Evolutionary conservation across 2,113 vertebrate species (phyloP), one percentile per base, ranked within the genome.

Genomic region (Thermophis baileyi): DNA sequence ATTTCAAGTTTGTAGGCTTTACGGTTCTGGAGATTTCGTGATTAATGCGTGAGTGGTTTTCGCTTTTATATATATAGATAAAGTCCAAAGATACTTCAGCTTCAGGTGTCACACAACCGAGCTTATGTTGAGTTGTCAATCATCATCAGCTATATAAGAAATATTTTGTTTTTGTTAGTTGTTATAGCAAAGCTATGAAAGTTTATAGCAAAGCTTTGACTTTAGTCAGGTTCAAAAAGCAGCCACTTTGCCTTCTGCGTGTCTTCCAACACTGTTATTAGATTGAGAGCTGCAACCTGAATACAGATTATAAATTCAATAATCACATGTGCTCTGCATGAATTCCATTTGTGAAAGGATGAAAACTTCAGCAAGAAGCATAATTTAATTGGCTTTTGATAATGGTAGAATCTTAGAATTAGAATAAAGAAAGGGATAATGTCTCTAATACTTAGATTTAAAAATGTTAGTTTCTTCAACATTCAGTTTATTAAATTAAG

Each of bases 61-160:
- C n/a, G n/a, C n/a, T n/a, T n/a, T n/a, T n/a, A n/a, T n/a, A n/a
- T n/a, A n/a, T n/a, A n/a, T n/a, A n/a, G n/a, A n/a, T n/a, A n/a
- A n/a, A n/a, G n/a, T n/a, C n/a, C n/a, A n/a, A n/a, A n/a, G n/a
- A n/a, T n/a, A n/a, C 55, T 55, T 69, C 55, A 47, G 87, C 92
- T 92, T 94, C 90, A 94, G 91, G 90, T 95, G 54, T 89, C 94
- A 90, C 49, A 46, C 86, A 94, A 55, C 53, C 63, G 93, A 96
- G 92, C 92, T 91, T 94, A 91, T 60, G 11, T 46, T 25, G 69
- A 94, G n/a, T 50, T 94, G 85, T 91, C 60, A 93, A 69, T 40
- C 89, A 85, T 30, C 89, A 94, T 88, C 85, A 94, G 91, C 87
- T 89, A n/a, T n/a, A n/a, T n/a, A n/a, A n/a, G n/a, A n/a, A n/a